Evolutionary conservation across 2,888 invertebrate species (phyloP), one percentile per base, ranked within the genome.

Genomic region (Pristionchus entomophagus): DNA sequence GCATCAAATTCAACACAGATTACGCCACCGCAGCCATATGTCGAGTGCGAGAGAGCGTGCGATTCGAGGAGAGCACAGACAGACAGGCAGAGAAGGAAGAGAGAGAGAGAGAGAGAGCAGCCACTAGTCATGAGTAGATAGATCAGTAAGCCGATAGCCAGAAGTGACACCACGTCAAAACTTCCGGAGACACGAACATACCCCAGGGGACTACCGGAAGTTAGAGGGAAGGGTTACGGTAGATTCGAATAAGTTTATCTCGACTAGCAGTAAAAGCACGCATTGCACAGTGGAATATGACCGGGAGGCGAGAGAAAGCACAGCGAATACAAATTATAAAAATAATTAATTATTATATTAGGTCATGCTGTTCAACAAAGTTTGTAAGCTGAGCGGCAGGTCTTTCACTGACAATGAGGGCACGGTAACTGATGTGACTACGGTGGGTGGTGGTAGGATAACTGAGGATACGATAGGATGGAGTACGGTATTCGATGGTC

Each of bases 1-100:
- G 73, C 73, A 38, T 73, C 41, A 45, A 73, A 73, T 73, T 73
- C 73, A 73, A 35, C 38, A 73, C 73, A 73, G 73, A 73, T 73
- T 73, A 73, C 73, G 73, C 73, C 73, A n/a, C 73, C 41, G 73
- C n/a, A n/a, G 26, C 73, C 73, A 73, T 73, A 73, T 73, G 73
- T 73, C 41, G 73, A 35, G 41, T 19, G 26, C n/a, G 41, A 73
- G 73, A 73, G 73, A 73, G 73, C 26, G 26, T 26, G 73, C 12
- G 45, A 73, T 32, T 69, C 6, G 69, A 69, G n/a, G 41, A 69
- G 38, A 69, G 45, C 2, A n/a, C 35, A 19, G 22, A 41, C n/a
- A 41, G 22, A 32, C 6, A 19, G 45, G n/a, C 3, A 41, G 41
- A 41, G n/a, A 41, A 41, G 73, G 8, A 19, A 38, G 41, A 17